Evolutionary conservation across 2,888 invertebrate species (phyloP).

Genomic region (Philopedon plagiatum): DNA sequence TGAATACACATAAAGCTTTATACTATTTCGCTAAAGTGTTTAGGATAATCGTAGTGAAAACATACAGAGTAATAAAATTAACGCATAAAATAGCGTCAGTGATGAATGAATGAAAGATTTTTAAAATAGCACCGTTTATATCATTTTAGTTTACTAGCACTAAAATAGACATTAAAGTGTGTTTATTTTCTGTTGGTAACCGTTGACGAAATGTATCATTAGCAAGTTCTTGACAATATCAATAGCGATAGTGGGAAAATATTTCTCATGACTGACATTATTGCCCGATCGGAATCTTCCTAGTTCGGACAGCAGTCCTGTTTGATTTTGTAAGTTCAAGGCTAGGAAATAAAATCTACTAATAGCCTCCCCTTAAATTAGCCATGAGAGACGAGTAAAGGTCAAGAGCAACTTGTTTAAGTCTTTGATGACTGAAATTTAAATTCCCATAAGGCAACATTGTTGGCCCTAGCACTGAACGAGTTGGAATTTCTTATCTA

Average conservation of each 20-base stretch:
- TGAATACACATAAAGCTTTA: neutral
- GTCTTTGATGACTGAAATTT: no score
- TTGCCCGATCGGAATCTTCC: no score
- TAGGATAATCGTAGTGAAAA: neutral
- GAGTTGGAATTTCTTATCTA: no score
- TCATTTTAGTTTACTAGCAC: conserved; percentile 7
- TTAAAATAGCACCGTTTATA: conserved; percentile 8
- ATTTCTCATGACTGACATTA: no score
- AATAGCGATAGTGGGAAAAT: neutral
- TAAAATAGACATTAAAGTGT: conserved; percentile 1
- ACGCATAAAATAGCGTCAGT: conserved; percentile 6
- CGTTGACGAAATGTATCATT: neutral
- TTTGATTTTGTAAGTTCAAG: no score
- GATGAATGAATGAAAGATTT: conserved; percentile 16
- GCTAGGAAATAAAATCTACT: no score
- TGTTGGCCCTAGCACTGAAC: no score
- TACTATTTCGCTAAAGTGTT: neutral
- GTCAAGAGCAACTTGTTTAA: no score
- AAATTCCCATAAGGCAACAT: no score
- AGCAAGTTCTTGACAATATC: neutral
- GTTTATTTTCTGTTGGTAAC: conserved; percentile 5
- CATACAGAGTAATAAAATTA: conserved; percentile 1
- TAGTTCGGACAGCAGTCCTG: no score
- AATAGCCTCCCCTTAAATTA: no score
- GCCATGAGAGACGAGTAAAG: no score